Evolutionary conservation across 53 echinoderm and acorn worm species (phyloP).

Genomic region (Echinarachnius parma): DNA sequence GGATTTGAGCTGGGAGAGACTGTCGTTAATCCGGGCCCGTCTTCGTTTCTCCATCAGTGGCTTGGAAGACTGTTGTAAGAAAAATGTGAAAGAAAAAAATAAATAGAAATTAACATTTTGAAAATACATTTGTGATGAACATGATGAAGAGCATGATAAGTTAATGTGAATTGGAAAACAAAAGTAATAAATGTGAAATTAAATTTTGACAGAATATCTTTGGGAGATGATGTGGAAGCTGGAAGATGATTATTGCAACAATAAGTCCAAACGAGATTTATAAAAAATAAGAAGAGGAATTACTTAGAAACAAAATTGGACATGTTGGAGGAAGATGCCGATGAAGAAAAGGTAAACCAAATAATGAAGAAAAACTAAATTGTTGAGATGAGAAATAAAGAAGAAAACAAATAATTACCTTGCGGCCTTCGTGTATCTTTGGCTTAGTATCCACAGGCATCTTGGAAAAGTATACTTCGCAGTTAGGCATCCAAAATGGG

Average conservation of each 20-base stretch:
- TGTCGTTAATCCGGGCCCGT: constrained; percentile 90
- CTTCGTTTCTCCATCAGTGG: constrained; percentile 95
- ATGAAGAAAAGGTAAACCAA: background rate
- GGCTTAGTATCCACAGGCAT: constrained; percentile 85
- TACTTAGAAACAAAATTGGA: background rate
- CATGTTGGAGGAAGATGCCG: background rate
- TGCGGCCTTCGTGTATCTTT: constrained; percentile 80
- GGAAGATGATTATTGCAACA: no score
- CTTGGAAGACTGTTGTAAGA: constrained; percentile 76
- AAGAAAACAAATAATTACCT: constrained; percentile 55
- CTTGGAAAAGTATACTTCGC: constrained; percentile 46
- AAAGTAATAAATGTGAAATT: background rate
- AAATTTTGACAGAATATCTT: background rate
- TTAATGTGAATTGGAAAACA: background rate
- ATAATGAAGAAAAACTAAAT: background rate
- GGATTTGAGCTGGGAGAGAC: constrained; percentile 85
- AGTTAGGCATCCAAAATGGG: constrained; percentile 43
- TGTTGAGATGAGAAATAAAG: background rate
- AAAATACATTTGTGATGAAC: background rate
- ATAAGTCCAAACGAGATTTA: background rate
- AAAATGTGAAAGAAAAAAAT: background rate
- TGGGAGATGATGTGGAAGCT: background rate
- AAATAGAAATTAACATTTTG: background rate
- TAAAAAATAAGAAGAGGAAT: background rate
- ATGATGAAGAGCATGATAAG: background rate